Conservation (phyloP, 2,888 invertebrate species). For the Cantharis flavilabris region DNA sequence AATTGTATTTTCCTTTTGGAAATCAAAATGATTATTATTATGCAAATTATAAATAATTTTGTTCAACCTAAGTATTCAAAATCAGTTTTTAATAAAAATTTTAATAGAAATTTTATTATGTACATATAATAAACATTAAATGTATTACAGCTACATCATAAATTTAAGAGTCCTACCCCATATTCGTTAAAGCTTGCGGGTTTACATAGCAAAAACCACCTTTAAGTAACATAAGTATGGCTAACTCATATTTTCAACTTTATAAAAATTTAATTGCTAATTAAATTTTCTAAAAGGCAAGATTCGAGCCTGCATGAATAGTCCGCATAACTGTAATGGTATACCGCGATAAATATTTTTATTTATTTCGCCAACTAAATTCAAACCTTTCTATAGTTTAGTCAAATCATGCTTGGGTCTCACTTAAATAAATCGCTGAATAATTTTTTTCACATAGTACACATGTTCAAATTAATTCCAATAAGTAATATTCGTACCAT, state of each 20-base stretch:
- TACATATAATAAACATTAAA: neutral
- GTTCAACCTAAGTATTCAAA: neutral
- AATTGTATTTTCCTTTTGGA: too few relatives aligned
- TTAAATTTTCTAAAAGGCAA: neutral
- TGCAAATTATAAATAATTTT: neutral
- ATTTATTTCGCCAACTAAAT: neutral
- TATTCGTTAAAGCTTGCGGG: constrained; percentile 4
- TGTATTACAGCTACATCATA: constrained; percentile 4
- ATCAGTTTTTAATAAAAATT: neutral
- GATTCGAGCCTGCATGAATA: neutral
- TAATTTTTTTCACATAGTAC: too few relatives aligned
- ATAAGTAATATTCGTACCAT: too few relatives aligned
- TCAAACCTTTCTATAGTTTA: neutral
- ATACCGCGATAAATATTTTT: neutral
- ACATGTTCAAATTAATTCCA: too few relatives aligned
- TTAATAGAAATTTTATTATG: neutral
- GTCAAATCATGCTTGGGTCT: neutral
- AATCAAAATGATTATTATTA: too few relatives aligned
- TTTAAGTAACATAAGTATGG: neutral
- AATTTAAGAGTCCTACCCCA: constrained; percentile 8
- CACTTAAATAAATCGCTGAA: too few relatives aligned
- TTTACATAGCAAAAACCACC: neutral
- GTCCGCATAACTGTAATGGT: neutral
- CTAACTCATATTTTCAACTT: neutral
- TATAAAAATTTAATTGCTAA: neutral